Percentiles rank a stretch among this genome's conserved stretches.
Conservation (phyloP, 2,888 invertebrate genomes). For the Temnothorax unifasciatus region DNA sequence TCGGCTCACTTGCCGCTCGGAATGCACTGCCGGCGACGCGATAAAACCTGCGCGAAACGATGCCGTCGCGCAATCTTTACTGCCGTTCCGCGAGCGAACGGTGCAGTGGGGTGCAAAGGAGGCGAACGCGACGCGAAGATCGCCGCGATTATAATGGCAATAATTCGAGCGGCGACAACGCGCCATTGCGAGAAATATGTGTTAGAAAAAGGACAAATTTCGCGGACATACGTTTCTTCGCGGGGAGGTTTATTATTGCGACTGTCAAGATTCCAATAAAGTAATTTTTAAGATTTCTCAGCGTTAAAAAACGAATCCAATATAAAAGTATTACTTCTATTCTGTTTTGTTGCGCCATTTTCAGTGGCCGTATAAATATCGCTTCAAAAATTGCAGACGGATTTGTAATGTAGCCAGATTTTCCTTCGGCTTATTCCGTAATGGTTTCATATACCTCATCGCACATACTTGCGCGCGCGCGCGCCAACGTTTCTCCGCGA, state of each 20-base stretch:
- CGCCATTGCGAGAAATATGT: neutral
- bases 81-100: neutral
- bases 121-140: conserved; percentile 15
- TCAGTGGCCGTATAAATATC: neutral
- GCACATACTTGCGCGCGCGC: neutral
- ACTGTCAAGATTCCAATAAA: neutral
- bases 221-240: neutral
- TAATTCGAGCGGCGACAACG: conserved; percentile 16
- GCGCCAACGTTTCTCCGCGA: conserved; percentile 30
- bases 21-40: conserved; percentile 56
- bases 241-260: neutral
- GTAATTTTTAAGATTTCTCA: neutral
- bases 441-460: conserved; percentile 27
- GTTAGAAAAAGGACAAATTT: neutral
- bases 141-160: conserved; percentile 35
- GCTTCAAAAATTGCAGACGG: neutral
- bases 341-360: neutral
- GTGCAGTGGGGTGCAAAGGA: neutral
- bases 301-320: neutral
- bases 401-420: conserved; percentile 20
- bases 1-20: conserved; percentile 49
- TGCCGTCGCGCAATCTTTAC: conserved; percentile 40
- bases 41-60: conserved; percentile 68
- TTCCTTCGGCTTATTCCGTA: conserved; percentile 16
- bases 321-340: neutral